Conservation (phyloP, 2,797 vertebrate species). For the Microctenopoma stevenorrisi region DNA sequence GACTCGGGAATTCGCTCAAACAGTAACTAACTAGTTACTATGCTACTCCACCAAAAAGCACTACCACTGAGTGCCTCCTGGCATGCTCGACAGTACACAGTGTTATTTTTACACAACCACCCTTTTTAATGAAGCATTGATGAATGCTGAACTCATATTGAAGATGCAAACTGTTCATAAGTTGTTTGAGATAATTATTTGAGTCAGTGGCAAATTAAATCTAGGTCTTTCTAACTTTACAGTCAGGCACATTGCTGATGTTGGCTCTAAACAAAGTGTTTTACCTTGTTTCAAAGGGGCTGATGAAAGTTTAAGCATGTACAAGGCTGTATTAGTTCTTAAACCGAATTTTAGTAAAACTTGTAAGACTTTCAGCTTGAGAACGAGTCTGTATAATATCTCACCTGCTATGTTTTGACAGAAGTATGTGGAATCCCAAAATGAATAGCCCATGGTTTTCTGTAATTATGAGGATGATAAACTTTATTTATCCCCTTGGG, state of each 20-base stretch:
- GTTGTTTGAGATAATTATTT: constrained; percentile 65
- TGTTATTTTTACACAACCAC: constrained; percentile 73
- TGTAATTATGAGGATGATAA: background rate
- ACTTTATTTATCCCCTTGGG: too few relatives aligned
- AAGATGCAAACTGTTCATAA: constrained; percentile 68
- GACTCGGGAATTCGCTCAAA: constrained; percentile 77
- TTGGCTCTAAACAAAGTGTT: constrained; percentile 34
- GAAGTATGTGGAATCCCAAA: constrained; percentile 39
- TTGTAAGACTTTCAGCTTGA: constrained; percentile 41
- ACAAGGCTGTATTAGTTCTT: constrained; percentile 46
- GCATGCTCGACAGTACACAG: constrained; percentile 42
- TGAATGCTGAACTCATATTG: constrained; percentile 52
- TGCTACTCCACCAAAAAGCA: constrained; percentile 58
- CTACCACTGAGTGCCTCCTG: constrained; percentile 69
- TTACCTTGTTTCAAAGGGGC: constrained; percentile 33
- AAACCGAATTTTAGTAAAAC: constrained; percentile 40
- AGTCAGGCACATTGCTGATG: constrained; percentile 37
- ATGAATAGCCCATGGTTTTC: constrained; percentile 64
- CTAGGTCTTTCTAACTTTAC: constrained; percentile 50
- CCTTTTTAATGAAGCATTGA: constrained; percentile 76
- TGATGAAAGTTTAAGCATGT: constrained; percentile 49
- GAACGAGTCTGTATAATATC: constrained; percentile 39
- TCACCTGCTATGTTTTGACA: constrained; percentile 58
- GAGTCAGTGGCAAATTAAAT: constrained; percentile 52
- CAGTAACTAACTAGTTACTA: constrained; percentile 67